phyloP scores from a whole-genome alignment of 1,140 invertebrate species.

The Procambarus virginalis region DNA sequence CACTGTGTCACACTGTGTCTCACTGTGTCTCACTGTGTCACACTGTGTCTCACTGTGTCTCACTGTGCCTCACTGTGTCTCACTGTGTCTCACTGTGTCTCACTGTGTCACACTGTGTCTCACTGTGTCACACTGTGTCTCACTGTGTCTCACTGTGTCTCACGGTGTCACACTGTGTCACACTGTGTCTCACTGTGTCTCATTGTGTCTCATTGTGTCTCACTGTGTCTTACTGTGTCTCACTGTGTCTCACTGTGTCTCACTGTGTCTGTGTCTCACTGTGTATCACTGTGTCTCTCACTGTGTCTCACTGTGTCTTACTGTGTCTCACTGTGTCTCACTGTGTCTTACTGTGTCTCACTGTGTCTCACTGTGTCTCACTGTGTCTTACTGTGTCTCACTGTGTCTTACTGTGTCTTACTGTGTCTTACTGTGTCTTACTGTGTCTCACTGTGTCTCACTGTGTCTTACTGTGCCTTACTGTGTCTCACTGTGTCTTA shows the following conservation, averaged over 20 bases:
- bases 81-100: background rate
- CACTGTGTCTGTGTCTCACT: background rate
- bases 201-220: too few relatives aligned
- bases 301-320: background rate
- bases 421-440: background rate
- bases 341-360: too few relatives aligned
- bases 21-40: background rate
- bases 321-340: too few relatives aligned
- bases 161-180: too few relatives aligned
- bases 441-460: background rate
- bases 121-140: background rate
- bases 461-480: background rate
- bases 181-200: too few relatives aligned
- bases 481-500: background rate
- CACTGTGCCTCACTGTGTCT: too few relatives aligned
- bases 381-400: too few relatives aligned
- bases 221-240: background rate
- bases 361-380: too few relatives aligned
- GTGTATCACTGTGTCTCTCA: background rate
- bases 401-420: too few relatives aligned
- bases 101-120: background rate
- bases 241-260: background rate
- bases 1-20: too few relatives aligned
- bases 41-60: background rate
- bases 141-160: too few relatives aligned